Conservation (phyloP, 2,888 invertebrate genomes). For the Ochropacha duplaris region DNA sequence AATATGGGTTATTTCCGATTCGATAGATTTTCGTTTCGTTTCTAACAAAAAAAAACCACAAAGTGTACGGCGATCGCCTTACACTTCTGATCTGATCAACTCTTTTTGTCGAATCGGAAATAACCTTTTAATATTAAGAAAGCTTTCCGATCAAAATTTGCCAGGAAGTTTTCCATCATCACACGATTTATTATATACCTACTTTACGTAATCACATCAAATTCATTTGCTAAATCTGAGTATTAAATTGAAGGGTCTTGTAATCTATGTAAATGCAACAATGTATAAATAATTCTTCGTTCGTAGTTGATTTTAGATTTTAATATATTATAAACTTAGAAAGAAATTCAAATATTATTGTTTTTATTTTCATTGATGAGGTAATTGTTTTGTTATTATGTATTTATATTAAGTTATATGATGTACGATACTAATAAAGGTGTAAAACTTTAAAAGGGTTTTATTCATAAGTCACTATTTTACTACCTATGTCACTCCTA, state of each 20-base stretch:
- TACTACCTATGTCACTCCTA: no score
- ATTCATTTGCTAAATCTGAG: constrained; percentile 34
- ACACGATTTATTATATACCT: constrained; percentile 8
- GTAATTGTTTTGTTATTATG: constrained; percentile 71
- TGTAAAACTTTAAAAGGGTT: constrained; percentile 24
- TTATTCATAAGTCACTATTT: not conserved
- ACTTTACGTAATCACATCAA: constrained; percentile 23
- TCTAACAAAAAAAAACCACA: no score
- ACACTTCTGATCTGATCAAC: no score
- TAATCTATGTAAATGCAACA: constrained; percentile 77
- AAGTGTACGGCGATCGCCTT: no score
- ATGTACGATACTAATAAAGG: constrained; percentile 64
- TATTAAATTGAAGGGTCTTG: constrained; percentile 54
- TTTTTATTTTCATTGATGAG: constrained; percentile 62
- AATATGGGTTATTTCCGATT: no score
- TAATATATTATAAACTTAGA: constrained; percentile 48
- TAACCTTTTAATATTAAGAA: constrained; percentile 12
- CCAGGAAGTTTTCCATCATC: constrained; percentile 20
- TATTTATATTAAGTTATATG: constrained; percentile 66
- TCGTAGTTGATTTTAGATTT: constrained; percentile 61
- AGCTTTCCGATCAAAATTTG: constrained; percentile 22
- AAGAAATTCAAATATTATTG: constrained; percentile 64
- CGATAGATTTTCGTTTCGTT: no score
- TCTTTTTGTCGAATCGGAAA: no score
- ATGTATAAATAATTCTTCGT: constrained; percentile 63